Conservation (phyloP, 2,888 invertebrate species). For the Hipparchia semele region DNA sequence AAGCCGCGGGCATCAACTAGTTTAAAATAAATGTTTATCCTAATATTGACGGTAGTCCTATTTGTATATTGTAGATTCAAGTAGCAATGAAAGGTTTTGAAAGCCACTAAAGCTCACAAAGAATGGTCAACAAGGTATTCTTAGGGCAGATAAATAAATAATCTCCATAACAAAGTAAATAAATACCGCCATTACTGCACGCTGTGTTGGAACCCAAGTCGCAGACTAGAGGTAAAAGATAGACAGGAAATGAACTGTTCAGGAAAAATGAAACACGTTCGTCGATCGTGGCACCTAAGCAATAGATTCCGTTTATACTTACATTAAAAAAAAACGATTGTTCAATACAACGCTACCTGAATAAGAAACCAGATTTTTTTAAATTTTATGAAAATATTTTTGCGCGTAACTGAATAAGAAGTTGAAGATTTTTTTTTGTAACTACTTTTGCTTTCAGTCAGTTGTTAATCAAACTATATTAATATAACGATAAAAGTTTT, state of each 20-base stretch:
- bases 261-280: not conserved
- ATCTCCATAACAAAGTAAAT: constrained; percentile 65
- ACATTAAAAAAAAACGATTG: too few relatives aligned
- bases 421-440: too few relatives aligned
- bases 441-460: too few relatives aligned
- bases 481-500: too few relatives aligned
- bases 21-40: not conserved
- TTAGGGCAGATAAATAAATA: constrained; percentile 55
- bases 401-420: too few relatives aligned
- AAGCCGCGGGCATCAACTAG: too few relatives aligned
- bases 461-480: too few relatives aligned
- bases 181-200: constrained; percentile 56
- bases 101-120: constrained; percentile 46
- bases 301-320: too few relatives aligned
- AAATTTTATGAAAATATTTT: too few relatives aligned
- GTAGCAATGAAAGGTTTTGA: constrained; percentile 46
- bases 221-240: not conserved
- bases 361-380: too few relatives aligned
- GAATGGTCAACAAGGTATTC: constrained; percentile 36
- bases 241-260: not conserved
- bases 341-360: too few relatives aligned
- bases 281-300: not conserved
- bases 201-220: constrained; percentile 41
- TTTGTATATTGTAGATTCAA: constrained; percentile 14
- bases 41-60: not conserved